Percentiles rank a stretch among this genome's conserved stretches.
Conservation (phyloP, 2,888 invertebrate species). For the Fragum sueziense region DNA sequence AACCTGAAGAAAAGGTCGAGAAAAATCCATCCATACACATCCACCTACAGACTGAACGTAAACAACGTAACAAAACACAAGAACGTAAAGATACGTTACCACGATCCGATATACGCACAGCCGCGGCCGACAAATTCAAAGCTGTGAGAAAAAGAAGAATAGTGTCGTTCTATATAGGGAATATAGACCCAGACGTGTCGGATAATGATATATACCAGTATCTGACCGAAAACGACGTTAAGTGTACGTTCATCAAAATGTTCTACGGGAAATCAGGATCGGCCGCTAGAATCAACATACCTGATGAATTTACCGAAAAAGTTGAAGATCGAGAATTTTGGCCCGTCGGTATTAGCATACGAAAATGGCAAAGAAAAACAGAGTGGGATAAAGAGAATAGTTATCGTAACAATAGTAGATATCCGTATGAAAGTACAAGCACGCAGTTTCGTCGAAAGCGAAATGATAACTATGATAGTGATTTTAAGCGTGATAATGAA, state of each 20-base stretch:
- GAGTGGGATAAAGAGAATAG: background rate
- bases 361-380: background rate
- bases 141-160: background rate
- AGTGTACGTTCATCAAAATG: background rate
- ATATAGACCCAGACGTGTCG: slow-evolving; percentile 1
- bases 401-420: too few relatives aligned
- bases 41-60: too few relatives aligned
- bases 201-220: background rate
- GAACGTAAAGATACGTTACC: too few relatives aligned
- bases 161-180: background rate
- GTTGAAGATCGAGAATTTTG: slow-evolving; percentile 6
- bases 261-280: slow-evolving; percentile 11
- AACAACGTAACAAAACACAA: too few relatives aligned
- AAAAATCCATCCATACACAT: too few relatives aligned
- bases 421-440: too few relatives aligned
- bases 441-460: too few relatives aligned
- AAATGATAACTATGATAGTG: too few relatives aligned
- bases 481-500: too few relatives aligned
- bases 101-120: too few relatives aligned
- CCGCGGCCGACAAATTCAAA: too few relatives aligned
- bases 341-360: background rate
- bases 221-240: slow-evolving; percentile 1
- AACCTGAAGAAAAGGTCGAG: too few relatives aligned
- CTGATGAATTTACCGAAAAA: background rate
- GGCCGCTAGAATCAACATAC: slow-evolving; percentile 1